Evolutionary conservation across 2,888 invertebrate genomes (phyloP).

Genomic region (Melikaiella ostensackeni): DNA sequence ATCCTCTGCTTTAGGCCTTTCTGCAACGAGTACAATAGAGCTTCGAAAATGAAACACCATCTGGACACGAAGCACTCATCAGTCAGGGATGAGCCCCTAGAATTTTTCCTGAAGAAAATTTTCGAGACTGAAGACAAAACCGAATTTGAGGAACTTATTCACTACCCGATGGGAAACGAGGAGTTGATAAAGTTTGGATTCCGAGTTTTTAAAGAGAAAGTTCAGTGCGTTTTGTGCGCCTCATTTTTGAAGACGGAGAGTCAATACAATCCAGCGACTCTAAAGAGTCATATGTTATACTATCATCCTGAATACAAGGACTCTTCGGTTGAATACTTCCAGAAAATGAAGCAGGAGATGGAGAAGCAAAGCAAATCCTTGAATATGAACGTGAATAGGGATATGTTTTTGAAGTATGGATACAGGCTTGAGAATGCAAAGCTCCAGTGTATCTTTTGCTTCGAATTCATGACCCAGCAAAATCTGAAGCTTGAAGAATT

Average conservation of each 20-base stretch:
- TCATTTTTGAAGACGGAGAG: not conserved
- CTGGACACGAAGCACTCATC: not conserved
- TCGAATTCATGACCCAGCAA: not conserved
- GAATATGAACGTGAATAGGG: not conserved
- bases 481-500: not conserved
- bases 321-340: not conserved
- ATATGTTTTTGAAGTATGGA: not conserved
- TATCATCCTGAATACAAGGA: not conserved
- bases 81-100: not conserved
- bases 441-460: slow-evolving; percentile 1
- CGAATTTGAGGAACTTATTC: not conserved
- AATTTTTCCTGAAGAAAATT: slow-evolving; percentile 6
- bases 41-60: not conserved
- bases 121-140: not conserved
- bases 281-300: not conserved
- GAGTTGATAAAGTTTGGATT: not conserved
- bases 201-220: not conserved
- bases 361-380: too few species aligned
- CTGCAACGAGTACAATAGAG: not conserved
- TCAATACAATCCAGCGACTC: not conserved
- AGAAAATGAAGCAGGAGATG: not conserved
- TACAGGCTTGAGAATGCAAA: not conserved
- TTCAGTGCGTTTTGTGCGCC: not conserved
- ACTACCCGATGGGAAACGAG: not conserved
- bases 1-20: not conserved